Evolutionary conservation across 1,140 invertebrate genomes (phyloP).

Genomic region (Neelides sp.): DNA sequence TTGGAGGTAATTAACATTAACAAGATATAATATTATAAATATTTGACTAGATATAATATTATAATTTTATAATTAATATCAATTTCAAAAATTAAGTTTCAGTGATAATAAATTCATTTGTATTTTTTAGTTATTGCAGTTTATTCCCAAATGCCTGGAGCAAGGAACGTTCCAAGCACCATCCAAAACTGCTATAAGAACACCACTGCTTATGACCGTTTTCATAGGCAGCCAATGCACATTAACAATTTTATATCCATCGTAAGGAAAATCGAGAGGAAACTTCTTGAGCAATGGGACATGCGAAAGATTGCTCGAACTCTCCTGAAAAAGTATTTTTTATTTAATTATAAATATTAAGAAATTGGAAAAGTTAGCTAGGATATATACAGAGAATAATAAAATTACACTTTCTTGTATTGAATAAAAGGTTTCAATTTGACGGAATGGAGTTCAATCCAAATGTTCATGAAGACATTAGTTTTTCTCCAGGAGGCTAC

Average conservation of each 20-base stretch:
- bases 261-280: constrained; percentile 31
- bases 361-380: neutral
- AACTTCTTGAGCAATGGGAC: constrained; percentile 24
- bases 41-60: neutral
- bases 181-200: constrained; percentile 26
- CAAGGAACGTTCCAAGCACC: constrained; percentile 19
- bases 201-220: constrained; percentile 25
- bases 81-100: neutral
- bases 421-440: constrained; percentile 27
- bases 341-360: neutral
- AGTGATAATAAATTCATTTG: too few species aligned
- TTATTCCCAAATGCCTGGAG: too few species aligned
- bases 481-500: constrained; percentile 14
- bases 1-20: too few species aligned
- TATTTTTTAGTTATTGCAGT: too few species aligned
- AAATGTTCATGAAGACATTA: constrained; percentile 10
- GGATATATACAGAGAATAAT: neutral
- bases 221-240: constrained; percentile 27
- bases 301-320: constrained; percentile 23
- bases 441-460: constrained; percentile 26
- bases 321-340: constrained; percentile 22
- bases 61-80: neutral
- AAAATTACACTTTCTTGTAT: neutral
- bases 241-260: constrained; percentile 32
- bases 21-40: too few species aligned